Base-by-base conservation (phyloP, 2,888 invertebrate species). In the Idaea straminata region DNA sequence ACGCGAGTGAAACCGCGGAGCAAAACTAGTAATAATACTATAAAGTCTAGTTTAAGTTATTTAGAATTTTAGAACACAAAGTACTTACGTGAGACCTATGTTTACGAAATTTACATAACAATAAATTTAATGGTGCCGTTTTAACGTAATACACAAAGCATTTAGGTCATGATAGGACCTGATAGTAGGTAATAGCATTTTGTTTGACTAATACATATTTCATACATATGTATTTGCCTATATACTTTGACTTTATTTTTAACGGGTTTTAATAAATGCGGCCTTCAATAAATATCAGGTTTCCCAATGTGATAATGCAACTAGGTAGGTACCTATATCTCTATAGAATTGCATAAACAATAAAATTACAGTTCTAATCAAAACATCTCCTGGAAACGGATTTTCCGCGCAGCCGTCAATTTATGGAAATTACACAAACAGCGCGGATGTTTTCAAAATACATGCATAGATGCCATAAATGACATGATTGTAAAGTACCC, bases 71-170 rank as follows among this genome's bases (percentile, higher is more conserved):
- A 47, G 64, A 69, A 70, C 68, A 64, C 74, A 66, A 67, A 66
- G 66, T 70, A 74, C 74, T 71, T 74, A 64, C 65, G 10, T 47
- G 13, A 7, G 7, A 66, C 71, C 72, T 71, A 74, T 13, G 10
- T 47, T 47, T 47, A 73, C 69, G 71, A 61, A 73, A 88, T 89
- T 89, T 83, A 78, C 89, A 89, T 88, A 79, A 89, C 88, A 90
- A 88, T 86, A 77, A 77, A 72, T 47, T 47, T 47, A 82, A 81
- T 84, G 83, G 82, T 81, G 78, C 70, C 77, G 47, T 81, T 85
- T 88, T 87, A 84, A 85, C 88, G 88, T 87, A 87, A 86, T 80
- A 84, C 83, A 84, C 85, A 80, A 79, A 74, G 78, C 81, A 85
- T 83, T 78, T 88, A 84, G 86, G 88, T 83, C 85, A 84, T 74